These are phyloP conservation scores for Anabacerthia variegaticeps DNA, from an alignment of 2,797 vertebrate species.

Conservation along the genomic window DNA sequence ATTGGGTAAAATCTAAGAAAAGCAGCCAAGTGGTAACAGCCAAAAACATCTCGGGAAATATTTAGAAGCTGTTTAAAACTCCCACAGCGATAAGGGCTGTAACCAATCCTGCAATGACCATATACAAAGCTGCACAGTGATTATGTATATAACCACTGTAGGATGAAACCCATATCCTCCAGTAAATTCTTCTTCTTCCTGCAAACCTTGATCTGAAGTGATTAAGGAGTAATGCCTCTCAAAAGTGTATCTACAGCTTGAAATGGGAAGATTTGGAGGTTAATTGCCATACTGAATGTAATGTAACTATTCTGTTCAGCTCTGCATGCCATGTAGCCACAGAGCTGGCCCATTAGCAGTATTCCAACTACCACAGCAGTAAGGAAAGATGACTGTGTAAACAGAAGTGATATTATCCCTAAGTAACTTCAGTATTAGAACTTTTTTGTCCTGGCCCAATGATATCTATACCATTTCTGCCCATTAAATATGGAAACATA, in stretches of 20 bases:
- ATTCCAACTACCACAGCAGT: background rate
- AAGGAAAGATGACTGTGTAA: background rate
- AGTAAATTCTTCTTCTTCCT: background rate
- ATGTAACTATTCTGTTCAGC: background rate
- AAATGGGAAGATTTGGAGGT: background rate
- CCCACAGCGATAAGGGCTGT: background rate
- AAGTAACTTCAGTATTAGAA: background rate
- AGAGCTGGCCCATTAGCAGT: background rate
- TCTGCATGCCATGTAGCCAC: background rate
- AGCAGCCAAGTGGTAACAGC: background rate
- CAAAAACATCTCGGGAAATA: background rate
- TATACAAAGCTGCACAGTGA: background rate
- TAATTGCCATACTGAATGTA: background rate
- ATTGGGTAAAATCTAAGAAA: background rate
- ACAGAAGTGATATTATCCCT: background rate
- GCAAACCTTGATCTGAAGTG: background rate
- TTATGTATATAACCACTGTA: background rate
- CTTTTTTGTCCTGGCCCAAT: background rate
- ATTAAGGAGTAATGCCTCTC: background rate
- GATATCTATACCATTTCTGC: background rate
- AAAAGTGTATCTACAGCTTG: background rate
- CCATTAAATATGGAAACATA: background rate
- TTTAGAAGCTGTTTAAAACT: background rate
- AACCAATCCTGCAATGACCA: background rate
- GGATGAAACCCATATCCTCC: background rate